Evolutionary conservation across 2,797 vertebrate species (phyloP), one percentile per base, ranked within the genome.

Genomic region (Antrozous pallidus): DNA sequence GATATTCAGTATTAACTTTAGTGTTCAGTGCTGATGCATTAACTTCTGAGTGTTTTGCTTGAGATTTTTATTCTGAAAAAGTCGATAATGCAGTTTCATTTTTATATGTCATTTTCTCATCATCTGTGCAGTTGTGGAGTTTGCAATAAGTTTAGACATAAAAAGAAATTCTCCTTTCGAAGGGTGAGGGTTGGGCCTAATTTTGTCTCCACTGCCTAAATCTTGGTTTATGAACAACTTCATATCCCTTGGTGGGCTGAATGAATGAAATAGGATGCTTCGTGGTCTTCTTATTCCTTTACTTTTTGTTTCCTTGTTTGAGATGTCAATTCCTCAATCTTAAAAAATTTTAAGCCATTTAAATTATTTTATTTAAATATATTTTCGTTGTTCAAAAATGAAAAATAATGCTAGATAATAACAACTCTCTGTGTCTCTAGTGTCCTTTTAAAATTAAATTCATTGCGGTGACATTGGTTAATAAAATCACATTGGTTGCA

Each of bases 1-100:
- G n/a, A 61, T 33, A 81, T 89, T 75, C 28, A 10, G 10, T 69
- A 40, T 61, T 92, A 58, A 10, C 65, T 56, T 85, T 45, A 58
- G 38, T 26, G 49, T 36, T 92, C 63, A 88, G 1, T 65, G 13
- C 45, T 79, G 65, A 51, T 28, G 26, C 18, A 45, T 45, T 88
- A 70, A 65, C 56, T 94, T 26, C 65, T 58, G 80, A 40, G 17
- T 51, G 5, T 63, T 90, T 84, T 81, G 14, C 49, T 47, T 88
- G 77, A 79, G 33, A 85, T 84, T 92, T 96, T 74, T 33, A 69
- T 81, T 3, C 12, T 31, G 18, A 90, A 67, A 91, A 63, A 82
- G 78, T 54, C 56, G 20, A 42, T 54, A 70, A 81, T 38, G 47
- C 13, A n/a, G 4, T 88, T 71, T 51, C 45, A 61, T 93, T 91